Percentiles rank a stretch among this genome's conserved stretches.
These are phyloP conservation scores for Telenomus remus DNA, from an alignment of 1,140 invertebrate species.

Conservation along the genomic window DNA sequence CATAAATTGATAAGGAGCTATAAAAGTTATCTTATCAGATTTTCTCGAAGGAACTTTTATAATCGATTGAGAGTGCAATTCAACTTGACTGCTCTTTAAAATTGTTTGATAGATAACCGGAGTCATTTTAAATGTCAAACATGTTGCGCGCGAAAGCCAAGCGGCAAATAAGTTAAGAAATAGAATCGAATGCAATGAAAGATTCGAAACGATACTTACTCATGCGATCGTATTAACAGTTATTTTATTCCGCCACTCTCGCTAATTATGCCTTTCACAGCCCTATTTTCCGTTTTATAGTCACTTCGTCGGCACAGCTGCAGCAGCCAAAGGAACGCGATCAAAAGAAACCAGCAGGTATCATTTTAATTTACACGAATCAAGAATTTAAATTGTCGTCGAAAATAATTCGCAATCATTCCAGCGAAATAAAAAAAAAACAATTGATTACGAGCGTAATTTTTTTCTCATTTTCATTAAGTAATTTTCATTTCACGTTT, in stretches of 20 bases:
- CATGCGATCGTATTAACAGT: slow-evolving; percentile 28
- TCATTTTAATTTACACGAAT: slow-evolving; percentile 47
- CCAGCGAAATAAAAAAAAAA: no score
- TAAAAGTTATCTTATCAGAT: slow-evolving; percentile 32
- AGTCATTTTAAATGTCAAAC: slow-evolving; percentile 24
- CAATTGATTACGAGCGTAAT: not conserved
- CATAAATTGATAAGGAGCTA: not conserved
- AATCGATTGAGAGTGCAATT: slow-evolving; percentile 17
- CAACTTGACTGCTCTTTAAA: slow-evolving; percentile 18
- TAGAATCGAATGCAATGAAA: slow-evolving; percentile 20
- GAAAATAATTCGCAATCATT: slow-evolving; percentile 2
- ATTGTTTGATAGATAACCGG: slow-evolving; percentile 42
- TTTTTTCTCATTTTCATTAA: not conserved
- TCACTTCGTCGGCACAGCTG: slow-evolving; percentile 9
- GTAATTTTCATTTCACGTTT: not conserved
- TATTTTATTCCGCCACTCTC: slow-evolving; percentile 39
- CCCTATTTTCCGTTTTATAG: slow-evolving; percentile 41
- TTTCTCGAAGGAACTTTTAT: slow-evolving; percentile 22
- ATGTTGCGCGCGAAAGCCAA: slow-evolving; percentile 1
- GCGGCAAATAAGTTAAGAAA: slow-evolving; percentile 1
- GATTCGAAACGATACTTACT: slow-evolving; percentile 26
- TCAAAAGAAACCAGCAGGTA: slow-evolving; percentile 43
- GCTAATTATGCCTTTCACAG: slow-evolving; percentile 44
- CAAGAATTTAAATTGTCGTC: slow-evolving; percentile 23
- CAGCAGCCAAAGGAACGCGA: slow-evolving; percentile 23